Evolutionary conservation across 2,888 invertebrate species (phyloP), one percentile per base, ranked within the genome.

Genomic region (Branchinecta sandiegonensis): DNA sequence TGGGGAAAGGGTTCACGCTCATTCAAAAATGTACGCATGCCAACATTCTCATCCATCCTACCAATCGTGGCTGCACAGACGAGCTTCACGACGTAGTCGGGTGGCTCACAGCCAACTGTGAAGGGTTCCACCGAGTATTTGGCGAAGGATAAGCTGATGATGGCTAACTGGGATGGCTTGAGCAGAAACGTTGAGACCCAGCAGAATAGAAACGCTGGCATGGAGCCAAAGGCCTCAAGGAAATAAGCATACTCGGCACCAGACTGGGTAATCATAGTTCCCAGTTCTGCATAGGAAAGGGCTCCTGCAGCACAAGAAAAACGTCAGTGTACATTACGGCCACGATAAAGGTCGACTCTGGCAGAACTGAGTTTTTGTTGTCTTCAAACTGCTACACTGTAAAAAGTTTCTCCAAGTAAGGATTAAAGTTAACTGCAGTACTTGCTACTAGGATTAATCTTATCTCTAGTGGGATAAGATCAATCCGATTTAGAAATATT

Each of bases 171-270:
- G 67, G 92, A 90, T 72, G 94, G 93, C 80, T 93, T 94, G 76
- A 93, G 83, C 75, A 94, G 89, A 79, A 93, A 82, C 71, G 92
- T 92, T 76, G 91, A 92, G 77, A 90, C 90, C 93, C 93, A 93
- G 77, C 91, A 90, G 81, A 92, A 93, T 72, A 94, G 82, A 80
- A 93, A 94, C 74, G 92, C 93, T 72, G 92, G 90, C 71, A 90
- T 85, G 74, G 90, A 88, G 73, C 94, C 94, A 79, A 92, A 93
- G 70, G 93, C 93, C 79, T 92, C 92, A 89, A 92, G 90, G 80
- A 93, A 92, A 80, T 94, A 94, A 50, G 92, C 92, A 83, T 94
- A 94, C 79, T 94, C 94, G 72, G 92, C 94, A 73, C 94, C 94
- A 72, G 92, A 92, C 75, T 91, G 90, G 75, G 93, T 91, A 80